phyloP scores from a whole-genome alignment of 2,888 invertebrate species.

The Congeria kusceri region DNA sequence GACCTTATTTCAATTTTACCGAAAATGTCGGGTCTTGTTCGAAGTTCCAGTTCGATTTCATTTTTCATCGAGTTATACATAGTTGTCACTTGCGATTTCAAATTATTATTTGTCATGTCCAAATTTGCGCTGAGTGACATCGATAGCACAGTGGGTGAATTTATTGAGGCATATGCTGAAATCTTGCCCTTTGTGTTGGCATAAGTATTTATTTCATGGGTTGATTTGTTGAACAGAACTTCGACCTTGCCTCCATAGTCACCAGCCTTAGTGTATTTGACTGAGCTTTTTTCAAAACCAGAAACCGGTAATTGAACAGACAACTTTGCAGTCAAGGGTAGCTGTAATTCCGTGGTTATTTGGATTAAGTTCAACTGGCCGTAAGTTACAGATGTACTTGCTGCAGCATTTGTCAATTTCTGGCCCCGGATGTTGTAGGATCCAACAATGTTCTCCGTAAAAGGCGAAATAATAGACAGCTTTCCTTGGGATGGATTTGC shows the following conservation, averaged over 20 bases:
- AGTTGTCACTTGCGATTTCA: too few relatives aligned
- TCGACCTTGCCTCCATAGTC: conserved; percentile 11
- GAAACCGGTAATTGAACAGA: conserved; percentile 8
- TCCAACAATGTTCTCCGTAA: conserved; percentile 7
- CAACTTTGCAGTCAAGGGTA: neutral
- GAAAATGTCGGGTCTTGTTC: neutral
- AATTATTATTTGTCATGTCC: too few relatives aligned
- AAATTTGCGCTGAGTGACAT: conserved; percentile 11
- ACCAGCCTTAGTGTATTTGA: conserved; percentile 10
- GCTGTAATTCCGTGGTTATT: conserved; percentile 1
- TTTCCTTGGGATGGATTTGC: conserved; percentile 4
- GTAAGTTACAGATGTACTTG: conserved; percentile 12
- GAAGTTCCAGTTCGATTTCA: neutral
- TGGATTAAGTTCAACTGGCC: neutral
- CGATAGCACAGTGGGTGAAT: conserved; percentile 4
- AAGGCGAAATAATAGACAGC: conserved; percentile 2
- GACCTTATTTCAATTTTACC: neutral
- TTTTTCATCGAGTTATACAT: too few relatives aligned
- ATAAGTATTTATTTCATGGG: conserved; percentile 3
- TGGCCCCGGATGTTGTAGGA: conserved; percentile 10
- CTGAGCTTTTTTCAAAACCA: conserved; percentile 5
- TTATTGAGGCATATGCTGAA: neutral
- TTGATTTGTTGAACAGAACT: conserved; percentile 1
- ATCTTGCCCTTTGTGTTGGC: neutral
- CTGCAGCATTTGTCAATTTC: neutral